These are phyloP conservation scores for Hypomesus transpacificus DNA, from an alignment of 2,113 vertebrate genomes.

Conservation along the genomic window DNA sequence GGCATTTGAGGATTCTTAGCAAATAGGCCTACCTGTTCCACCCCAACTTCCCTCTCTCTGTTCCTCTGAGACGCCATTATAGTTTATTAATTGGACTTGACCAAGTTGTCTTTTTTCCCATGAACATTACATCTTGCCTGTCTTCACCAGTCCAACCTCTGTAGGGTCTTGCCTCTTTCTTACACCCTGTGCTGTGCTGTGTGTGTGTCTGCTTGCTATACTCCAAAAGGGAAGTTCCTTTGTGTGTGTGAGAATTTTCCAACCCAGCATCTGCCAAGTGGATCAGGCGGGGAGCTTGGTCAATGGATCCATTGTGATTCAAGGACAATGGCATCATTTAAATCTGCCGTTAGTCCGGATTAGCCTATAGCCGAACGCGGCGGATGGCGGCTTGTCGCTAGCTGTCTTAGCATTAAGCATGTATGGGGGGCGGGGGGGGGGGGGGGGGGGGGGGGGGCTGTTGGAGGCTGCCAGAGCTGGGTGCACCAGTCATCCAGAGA, in stretches of 20 bases:
- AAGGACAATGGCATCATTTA: constrained; percentile 67
- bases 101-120: no score
- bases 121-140: no score
- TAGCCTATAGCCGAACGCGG: constrained; percentile 11
- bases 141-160: no score
- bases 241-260: constrained; percentile 45
- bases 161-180: no score
- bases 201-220: constrained; percentile 10
- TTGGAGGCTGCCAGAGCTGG: neutral
- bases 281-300: constrained; percentile 46
- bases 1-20: no score
- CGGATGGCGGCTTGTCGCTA: constrained; percentile 8
- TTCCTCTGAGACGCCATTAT: no score
- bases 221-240: constrained; percentile 5
- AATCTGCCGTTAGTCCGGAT: constrained; percentile 46
- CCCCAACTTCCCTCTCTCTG: no score
- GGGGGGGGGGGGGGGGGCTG: constrained; percentile 23
- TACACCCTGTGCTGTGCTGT: neutral
- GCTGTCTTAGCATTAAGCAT: neutral
- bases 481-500: neutral
- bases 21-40: no score
- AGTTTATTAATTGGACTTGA: no score
- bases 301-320: constrained; percentile 66
- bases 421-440: constrained; percentile 23
- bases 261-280: constrained; percentile 59